Evolutionary conservation across 2,113 vertebrate genomes (phyloP), one percentile per base, ranked within the genome.

Genomic region (Pteruthius melanotis): DNA sequence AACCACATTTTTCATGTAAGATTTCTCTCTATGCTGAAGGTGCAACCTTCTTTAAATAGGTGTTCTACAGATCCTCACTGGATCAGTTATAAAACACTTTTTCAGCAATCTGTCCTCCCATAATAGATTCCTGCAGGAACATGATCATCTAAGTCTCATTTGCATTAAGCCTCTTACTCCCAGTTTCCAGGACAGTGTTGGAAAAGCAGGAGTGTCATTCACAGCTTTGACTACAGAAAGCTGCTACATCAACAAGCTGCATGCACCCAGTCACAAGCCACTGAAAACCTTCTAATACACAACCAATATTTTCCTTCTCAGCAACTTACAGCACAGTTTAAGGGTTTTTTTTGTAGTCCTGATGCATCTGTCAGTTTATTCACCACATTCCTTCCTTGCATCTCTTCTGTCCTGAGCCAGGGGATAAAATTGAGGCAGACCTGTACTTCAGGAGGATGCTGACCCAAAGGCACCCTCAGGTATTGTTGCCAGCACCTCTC

Each of bases 291-390:
- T 57, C 40, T 44, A 27, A 66, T 21, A 4, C 12, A 7, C 6
- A 23, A 52, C 42, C 13, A 33, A 24, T 11, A n/a, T 86, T 89
- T 83, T 81, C 19, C 35, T 22, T 70, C 68, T 50, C 42, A 56
- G 47, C 28, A 60, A 2, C 3, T 47, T 15, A 49, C 9, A 24
- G 13, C 13, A 5, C 3, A 42, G 16, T 74, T 70, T 27, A 57
- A 47, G 31, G 23, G 3, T 1, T 0, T 0, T 28, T 27, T 60
- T 47, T 52, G 11, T 24, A 40, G 11, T 50, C 26, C 49, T 49
- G 17, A 76, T 59, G 11, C 9, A 35, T 56, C 53, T 71, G 6
- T 31, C 15, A 19, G 37, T 71, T 70, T 40, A 60, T 65, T 87
- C 8, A 4, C 33, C 65, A 40, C 13, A 19, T 78, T 79, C 33